Conservation (phyloP, 1,140 invertebrate species). For the Marisa cornuarietis region DNA sequence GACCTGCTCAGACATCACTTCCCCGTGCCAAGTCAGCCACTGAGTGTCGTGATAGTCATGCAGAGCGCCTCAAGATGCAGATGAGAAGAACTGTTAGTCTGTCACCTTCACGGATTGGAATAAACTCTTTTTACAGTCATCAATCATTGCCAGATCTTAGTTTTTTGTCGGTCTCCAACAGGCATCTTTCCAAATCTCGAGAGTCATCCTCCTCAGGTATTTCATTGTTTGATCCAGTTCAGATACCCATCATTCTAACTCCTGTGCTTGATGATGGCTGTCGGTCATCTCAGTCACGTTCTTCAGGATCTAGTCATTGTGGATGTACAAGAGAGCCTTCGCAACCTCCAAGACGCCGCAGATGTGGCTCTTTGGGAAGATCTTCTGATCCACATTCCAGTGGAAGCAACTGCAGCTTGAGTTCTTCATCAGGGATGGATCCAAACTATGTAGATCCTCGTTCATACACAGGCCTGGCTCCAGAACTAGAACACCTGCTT, state of each 20-base stretch:
- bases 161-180: slow-evolving; percentile 36
- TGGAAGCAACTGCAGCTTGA: slow-evolving; percentile 48
- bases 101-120: slow-evolving; percentile 32
- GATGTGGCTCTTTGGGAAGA: slow-evolving; percentile 6
- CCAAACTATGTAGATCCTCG: slow-evolving; percentile 49
- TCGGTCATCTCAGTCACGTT: slow-evolving; percentile 9
- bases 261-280: slow-evolving; percentile 30
- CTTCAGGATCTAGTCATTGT: slow-evolving; percentile 22
- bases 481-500: slow-evolving; percentile 55
- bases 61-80: slow-evolving; percentile 15
- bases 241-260: slow-evolving; percentile 41
- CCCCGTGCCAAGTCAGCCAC: slow-evolving; percentile 27
- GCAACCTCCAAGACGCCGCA: slow-evolving; percentile 1
- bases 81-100: slow-evolving; percentile 29
- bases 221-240: slow-evolving; percentile 49
- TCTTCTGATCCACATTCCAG: slow-evolving; percentile 42
- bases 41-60: slow-evolving; percentile 21
- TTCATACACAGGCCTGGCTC: slow-evolving; percentile 27
- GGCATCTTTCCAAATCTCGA: slow-evolving; percentile 4
- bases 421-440: slow-evolving; percentile 54
- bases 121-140: slow-evolving; percentile 46
- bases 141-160: slow-evolving; percentile 56
- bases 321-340: not conserved
- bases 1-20: not conserved
- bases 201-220: slow-evolving; percentile 34